Conservation (phyloP, 2,113 vertebrate genomes). For the Peucedramus taeniatus region DNA sequence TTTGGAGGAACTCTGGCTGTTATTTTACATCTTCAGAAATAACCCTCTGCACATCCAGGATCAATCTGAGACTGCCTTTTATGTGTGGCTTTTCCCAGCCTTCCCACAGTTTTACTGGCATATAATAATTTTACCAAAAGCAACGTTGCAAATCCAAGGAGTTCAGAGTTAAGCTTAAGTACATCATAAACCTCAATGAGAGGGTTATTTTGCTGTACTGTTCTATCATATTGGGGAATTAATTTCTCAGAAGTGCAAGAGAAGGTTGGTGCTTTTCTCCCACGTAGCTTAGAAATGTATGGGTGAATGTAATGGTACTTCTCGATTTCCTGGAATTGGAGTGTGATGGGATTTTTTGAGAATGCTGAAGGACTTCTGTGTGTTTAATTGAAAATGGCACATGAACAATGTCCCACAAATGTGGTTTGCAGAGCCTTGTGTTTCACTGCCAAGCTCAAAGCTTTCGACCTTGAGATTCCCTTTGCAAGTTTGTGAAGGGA, state of each 20-base stretch:
- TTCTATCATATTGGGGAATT: neutral
- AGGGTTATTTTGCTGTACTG: neutral
- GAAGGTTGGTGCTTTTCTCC: neutral
- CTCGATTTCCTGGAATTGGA: neutral
- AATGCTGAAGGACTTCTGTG: neutral
- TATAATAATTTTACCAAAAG: neutral
- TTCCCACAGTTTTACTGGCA: neutral
- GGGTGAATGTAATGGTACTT: neutral
- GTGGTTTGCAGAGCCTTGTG: neutral
- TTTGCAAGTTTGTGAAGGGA: neutral
- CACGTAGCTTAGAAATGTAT: fast-evolving
- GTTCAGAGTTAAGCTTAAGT: neutral
- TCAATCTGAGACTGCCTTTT: neutral
- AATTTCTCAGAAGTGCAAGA: neutral
- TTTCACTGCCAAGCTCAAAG: neutral
- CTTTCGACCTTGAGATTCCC: neutral
- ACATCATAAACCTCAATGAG: neutral
- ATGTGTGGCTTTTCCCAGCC: neutral
- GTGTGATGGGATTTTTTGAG: neutral
- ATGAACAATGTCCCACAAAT: neutral
- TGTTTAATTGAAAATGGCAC: neutral
- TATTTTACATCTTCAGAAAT: neutral
- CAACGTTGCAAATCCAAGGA: neutral
- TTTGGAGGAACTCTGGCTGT: neutral
- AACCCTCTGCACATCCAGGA: neutral